Evolutionary conservation across 2,888 invertebrate genomes (phyloP).

Genomic region (Imbricaverruca yamaguchii): DNA sequence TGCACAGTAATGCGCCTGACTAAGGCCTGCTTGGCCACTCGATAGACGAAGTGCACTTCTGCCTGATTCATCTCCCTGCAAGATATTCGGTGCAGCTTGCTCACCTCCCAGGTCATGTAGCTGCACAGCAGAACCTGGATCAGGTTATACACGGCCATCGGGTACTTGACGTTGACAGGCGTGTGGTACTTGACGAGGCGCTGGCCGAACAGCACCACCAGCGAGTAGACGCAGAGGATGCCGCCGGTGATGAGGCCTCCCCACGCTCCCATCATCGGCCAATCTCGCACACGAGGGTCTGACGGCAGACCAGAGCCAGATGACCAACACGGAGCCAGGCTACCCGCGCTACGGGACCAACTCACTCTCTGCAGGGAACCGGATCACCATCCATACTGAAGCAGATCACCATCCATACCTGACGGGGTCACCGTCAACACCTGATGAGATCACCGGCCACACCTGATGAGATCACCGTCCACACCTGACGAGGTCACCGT

Average conservation of each 20-base stretch:
- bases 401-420: not conserved
- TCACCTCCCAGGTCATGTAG: slow-evolving; percentile 1
- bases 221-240: not conserved
- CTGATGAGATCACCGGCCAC: too few relatives aligned
- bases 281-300: not conserved
- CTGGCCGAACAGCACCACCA: not conserved
- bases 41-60: too few relatives aligned
- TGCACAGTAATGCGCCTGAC: too few relatives aligned
- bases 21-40: too few relatives aligned
- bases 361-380: not conserved
- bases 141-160: not conserved
- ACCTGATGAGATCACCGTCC: too few relatives aligned
- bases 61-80: too few relatives aligned
- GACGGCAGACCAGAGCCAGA: not conserved
- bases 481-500: not conserved
- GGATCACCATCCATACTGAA: not conserved
- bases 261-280: not conserved
- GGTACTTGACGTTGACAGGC: not conserved
- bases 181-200: not conserved
- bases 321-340: not conserved
- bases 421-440: not conserved
- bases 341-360: not conserved
- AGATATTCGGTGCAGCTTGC: not conserved
- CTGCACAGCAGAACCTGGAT: not conserved
- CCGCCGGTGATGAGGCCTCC: not conserved